Evolutionary conservation across 2,797 vertebrate genomes (phyloP), one percentile per base, ranked within the genome.

Genomic region (Rhinatrema bivittatum): DNA sequence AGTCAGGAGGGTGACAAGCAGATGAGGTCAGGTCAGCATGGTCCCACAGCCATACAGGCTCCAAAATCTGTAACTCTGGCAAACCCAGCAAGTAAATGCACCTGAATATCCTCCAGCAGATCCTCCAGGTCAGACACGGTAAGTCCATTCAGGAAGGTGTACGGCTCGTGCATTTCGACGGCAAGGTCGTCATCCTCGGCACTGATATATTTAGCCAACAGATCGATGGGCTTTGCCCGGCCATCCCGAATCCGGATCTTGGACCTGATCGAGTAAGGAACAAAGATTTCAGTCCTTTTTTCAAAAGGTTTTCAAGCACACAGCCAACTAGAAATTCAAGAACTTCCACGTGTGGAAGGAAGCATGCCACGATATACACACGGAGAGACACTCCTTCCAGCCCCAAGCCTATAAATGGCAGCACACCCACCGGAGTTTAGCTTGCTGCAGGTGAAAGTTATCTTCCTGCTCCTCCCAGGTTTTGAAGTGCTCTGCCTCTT

Each of bases 401-500:
- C 4, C 14, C 41, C 26, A 17, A 1, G n/a, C n/a, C n/a, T n/a
- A n/a, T n/a, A n/a, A n/a, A n/a, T n/a, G n/a, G n/a, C n/a, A n/a
- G n/a, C n/a, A n/a, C 2, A 2, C 59, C 10, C 22, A 91, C 93
- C 91, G 74, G n/a, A 99, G 85, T 72, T 98, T 98, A 63, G 94
- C 96, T 69, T 98, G 96, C 3, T 96, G 95, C 40, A 99, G 73
- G 53, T 98, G 95, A 72, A 99, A 98, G 69, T 93, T 91, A 75
- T 98, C 93, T 36, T 99, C 95, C 57, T 99, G 96, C 48, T 99
- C 94, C 23, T 95, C 95, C 94, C 95, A 99, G 0, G 94, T 97
- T 72, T 98, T 97, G 60, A 98, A 99, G 73, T 98, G 94, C 32
- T 99, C 93, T 0, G 95, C 93, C 68, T 98, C 96, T 42, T 98